Evolutionary conservation across 1,140 invertebrate species (phyloP), one percentile per base, ranked within the genome.

Genomic region (Drosophila teissieri): DNA sequence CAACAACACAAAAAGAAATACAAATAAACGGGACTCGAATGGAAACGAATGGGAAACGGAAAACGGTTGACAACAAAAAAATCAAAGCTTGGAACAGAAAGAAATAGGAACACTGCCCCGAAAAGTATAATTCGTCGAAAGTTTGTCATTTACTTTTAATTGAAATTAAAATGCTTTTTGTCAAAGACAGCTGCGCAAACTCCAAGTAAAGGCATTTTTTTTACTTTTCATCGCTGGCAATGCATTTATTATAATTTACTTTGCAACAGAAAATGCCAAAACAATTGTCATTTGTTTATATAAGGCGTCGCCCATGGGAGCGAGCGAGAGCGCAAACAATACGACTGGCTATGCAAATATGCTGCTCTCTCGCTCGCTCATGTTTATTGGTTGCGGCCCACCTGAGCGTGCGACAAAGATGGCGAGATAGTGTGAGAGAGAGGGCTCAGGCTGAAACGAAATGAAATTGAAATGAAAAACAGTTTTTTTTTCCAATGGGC

Each of bases 261-360:
- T 86, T 86, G 68, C 68, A 75, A 64, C 76, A 79, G 79, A 88
- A 70, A 88, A 89, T 88, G 67, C 83, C 83, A 88, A 88, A 88
- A 91, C 86, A 90, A 90, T 91, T 90, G 88, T 91, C 88, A 90
- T 90, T 90, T 88, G 84, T 90, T 90, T 90, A 90, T 90, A 90
- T 90, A 90, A 85, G 80, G 73, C 73, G 73, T 36, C 73, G 69
- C 64, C 68, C 73, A 73, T 85, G 46, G 80, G 83, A 40, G 83
- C 75, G 74, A 84, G 78, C 68, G 79, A 82, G 75, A 56, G 74
- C 53, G 54, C 80, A 51, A 63, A 81, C 75, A 34, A 53, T 24
- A 55, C 54, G 46, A 27, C 52, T 57, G 49, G 31, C 55, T 89
- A 83, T 75, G 84, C 84, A 88, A 88, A 88, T 88, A 88, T 89